Base-by-base conservation (phyloP, 2,113 vertebrate genomes). In the Bos indicus region DNA sequence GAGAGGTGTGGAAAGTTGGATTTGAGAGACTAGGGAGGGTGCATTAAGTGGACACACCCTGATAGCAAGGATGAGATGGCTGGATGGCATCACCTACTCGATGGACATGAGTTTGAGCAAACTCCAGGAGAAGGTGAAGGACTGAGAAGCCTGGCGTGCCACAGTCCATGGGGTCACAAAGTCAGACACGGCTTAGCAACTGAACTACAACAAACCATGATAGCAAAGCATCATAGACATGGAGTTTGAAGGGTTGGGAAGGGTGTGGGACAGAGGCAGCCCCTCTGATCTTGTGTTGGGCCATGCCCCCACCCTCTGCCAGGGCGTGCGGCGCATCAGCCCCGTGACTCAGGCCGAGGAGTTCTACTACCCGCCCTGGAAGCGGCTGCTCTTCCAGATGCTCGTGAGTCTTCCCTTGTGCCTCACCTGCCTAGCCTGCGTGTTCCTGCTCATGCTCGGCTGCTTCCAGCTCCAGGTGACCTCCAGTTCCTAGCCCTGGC, bases 381-480 rank as follows among this genome's bases (percentile, higher is more conserved):
- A 99, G 98, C 99, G 99, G 74, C 98, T 99, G 90, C 98, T 99
- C 17, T 99, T 99, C 99, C 99, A 99, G 98, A 99, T 99, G 98
- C 98, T 99, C 60, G 99, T 99, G 98, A 99, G 99, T 98, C 98
- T 99, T 62, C 99, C 99, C 13, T 89, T 99, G 97, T 99, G 99
- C 98, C 98, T 99, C 97, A 96, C 99, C 98, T 99, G 99, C 98
- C 99, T 99, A 94, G 98, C 98, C 98, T 98, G 99, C 25, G 99
- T 99, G 99, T 99, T 99, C 99, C 98, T 99, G 94, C 99, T 99
- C 98, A 99, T 99, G 99, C 99, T 99, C 64, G 99, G 99, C 99
- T 99, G 99, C 99, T 99, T 99, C 95, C 99, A 99, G 98, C 99
- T 99, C 98, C 99, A 99, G 99, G 99, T 99, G 95, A 96, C 99